Evolutionary conservation across 2,888 invertebrate species (phyloP).

Genomic region (Anoncus sp.): DNA sequence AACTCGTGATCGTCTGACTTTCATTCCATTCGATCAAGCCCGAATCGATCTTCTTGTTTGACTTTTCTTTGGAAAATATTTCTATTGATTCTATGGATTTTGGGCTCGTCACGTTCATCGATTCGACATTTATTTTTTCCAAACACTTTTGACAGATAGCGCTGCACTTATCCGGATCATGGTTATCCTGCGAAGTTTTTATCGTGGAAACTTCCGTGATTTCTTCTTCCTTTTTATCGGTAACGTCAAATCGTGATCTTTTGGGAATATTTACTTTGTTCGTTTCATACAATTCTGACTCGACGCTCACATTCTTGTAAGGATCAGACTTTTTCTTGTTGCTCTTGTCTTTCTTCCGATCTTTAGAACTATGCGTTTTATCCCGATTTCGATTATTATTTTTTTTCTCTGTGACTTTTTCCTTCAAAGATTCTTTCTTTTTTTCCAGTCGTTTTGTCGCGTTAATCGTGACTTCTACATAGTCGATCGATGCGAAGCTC

Average conservation of each 20-base stretch:
- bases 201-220: background rate
- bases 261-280: constrained; percentile 40
- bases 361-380: background rate
- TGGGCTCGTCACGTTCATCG: constrained; percentile 28
- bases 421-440: background rate
- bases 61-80: constrained; percentile 1
- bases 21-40: constrained; percentile 63
- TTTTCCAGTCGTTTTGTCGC: background rate
- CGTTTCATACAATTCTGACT: constrained; percentile 33
- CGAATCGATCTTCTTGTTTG: constrained; percentile 63
- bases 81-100: constrained; percentile 9
- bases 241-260: constrained; percentile 26
- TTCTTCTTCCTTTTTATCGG: constrained; percentile 1
- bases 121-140: constrained; percentile 53
- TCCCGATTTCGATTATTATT: background rate
- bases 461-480: background rate
- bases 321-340: constrained; percentile 38
- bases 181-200: background rate
- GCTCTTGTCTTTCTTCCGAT: constrained; percentile 20
- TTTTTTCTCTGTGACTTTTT: background rate
- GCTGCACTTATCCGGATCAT: constrained; percentile 53
- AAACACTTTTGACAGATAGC: constrained; percentile 56
- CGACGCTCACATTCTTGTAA: constrained; percentile 18
- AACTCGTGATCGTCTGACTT: background rate
- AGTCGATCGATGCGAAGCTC: background rate